These are phyloP conservation scores for Strix uralensis DNA, from an alignment of 2,113 vertebrate species.

Conservation along the genomic window DNA sequence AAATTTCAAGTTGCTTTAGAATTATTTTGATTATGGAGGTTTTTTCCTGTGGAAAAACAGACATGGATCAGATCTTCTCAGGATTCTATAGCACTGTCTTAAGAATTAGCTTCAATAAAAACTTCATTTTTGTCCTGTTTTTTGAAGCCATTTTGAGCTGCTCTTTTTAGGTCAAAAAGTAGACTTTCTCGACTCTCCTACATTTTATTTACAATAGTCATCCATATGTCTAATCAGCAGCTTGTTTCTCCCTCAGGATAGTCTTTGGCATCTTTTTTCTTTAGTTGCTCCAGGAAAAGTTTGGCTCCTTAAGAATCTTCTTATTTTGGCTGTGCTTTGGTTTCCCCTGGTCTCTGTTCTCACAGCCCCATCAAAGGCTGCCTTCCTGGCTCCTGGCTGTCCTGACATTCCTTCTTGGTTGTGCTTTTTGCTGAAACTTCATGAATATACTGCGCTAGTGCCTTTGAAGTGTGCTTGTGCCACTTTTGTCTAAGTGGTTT, in stretches of 20 bases:
- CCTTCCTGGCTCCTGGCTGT: neutral
- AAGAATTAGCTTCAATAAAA: neutral
- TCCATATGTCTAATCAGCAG: constrained; percentile 22
- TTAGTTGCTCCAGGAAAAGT: constrained; percentile 25
- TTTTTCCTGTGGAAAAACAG: neutral
- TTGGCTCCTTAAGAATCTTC: neutral
- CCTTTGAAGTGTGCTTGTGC: neutral
- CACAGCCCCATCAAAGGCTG: neutral
- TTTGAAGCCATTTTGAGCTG: neutral
- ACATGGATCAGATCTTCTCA: neutral
- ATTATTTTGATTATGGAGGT: neutral
- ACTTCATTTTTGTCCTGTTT: neutral
- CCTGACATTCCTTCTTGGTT: neutral
- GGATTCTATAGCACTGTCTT: neutral
- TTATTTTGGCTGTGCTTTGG: neutral
- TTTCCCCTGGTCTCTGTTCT: neutral
- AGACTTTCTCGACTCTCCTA: neutral
- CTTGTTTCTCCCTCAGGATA: constrained; percentile 1
- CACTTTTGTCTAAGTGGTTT: neutral
- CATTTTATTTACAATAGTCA: neutral
- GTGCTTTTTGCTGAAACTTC: neutral
- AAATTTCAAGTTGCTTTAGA: neutral
- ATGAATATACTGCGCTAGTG: rapidly evolving
- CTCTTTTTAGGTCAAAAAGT: neutral
- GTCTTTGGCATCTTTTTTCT: constrained; percentile 23